phyloP scores from a whole-genome alignment of 2,888 invertebrate genomes.

The Agrochola circellaris region DNA sequence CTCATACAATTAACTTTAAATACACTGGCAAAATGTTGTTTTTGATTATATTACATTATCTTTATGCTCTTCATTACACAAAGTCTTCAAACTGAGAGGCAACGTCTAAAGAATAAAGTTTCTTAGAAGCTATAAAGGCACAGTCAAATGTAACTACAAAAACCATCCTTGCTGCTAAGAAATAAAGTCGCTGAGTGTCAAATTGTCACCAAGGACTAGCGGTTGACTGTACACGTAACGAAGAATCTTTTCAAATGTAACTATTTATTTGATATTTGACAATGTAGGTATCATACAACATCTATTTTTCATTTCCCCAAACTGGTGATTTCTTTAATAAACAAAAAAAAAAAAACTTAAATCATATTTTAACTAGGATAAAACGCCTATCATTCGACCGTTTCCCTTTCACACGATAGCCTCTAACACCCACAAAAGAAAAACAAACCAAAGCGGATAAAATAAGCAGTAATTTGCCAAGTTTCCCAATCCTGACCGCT shows the following conservation, averaged over 20 bases:
- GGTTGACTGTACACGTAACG: neutral
- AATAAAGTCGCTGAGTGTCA: neutral
- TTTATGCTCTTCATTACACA: neutral
- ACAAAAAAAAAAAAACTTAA: too few relatives aligned
- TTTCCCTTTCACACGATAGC: neutral
- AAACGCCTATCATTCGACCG: neutral
- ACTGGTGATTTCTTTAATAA: neutral
- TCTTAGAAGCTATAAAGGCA: neutral
- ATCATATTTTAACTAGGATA: neutral
- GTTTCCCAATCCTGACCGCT: constrained; percentile 37
- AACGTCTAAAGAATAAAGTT: neutral
- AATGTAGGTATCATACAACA: too few relatives aligned
- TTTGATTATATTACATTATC: neutral
- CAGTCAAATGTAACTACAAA: neutral
- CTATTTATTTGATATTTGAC: too few relatives aligned
- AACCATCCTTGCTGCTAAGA: neutral
- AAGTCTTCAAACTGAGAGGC: neutral
- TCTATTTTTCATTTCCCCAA: neutral
- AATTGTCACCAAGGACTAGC: neutral
- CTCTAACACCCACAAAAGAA: constrained; percentile 16
- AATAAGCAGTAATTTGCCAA: constrained; percentile 48
- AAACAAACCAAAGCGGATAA: constrained; percentile 33
- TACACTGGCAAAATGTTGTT: neutral
- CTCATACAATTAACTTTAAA: neutral
- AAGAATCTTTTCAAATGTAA: too few relatives aligned